Base-by-base conservation (phyloP, 1,140 invertebrate genomes). In the Plodia interpunctella region DNA sequence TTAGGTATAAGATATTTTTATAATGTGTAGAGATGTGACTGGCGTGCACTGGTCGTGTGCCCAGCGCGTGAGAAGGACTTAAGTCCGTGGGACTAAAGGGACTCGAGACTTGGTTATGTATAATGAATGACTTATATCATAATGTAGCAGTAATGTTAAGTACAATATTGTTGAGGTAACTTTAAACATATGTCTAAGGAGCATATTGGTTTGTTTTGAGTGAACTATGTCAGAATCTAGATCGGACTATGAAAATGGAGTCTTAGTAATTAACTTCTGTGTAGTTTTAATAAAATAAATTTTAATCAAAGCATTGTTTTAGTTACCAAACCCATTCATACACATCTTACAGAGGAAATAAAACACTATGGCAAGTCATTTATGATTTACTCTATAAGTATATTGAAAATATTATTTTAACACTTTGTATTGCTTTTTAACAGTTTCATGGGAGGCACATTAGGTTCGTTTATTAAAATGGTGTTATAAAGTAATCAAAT, bases 241-340 rank as follows among this genome's bases (percentile, higher is more conserved):
- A 75, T 77, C 76, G 60, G 63, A 70, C 61, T 78, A 77, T 72
- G 67, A 75, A 70, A 60, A 73, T 72, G 62, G 72, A 80, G 74
- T 80, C 68, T 72, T 71, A 76, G 69, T 66, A 72, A 77, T 78
- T 74, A 74, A 80, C 74, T 74, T 80, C 76, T 80, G 69, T 84
- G 80, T 88, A 88, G 77, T 78, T 85, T 83, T 83, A 84, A n/a
- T 76, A 83, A 85, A 88, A 84, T 83, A 85, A 87, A 87, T 64
- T 78, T 78, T 78, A 84, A 80, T 82, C 73, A 76, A 76, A 66
- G 62, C 56, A 52, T 65, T 64, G 56, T 63, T 73, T 71, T 68
- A 59, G 65, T 68, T 62, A 21, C 25, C 11, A 30, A 19, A 44
- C 54, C 13, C 4, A 13, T 72, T 66, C 65, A 60, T 66, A 49